Evolutionary conservation across 1,140 invertebrate species (phyloP).

Genomic region (Drosophila obscura): DNA sequence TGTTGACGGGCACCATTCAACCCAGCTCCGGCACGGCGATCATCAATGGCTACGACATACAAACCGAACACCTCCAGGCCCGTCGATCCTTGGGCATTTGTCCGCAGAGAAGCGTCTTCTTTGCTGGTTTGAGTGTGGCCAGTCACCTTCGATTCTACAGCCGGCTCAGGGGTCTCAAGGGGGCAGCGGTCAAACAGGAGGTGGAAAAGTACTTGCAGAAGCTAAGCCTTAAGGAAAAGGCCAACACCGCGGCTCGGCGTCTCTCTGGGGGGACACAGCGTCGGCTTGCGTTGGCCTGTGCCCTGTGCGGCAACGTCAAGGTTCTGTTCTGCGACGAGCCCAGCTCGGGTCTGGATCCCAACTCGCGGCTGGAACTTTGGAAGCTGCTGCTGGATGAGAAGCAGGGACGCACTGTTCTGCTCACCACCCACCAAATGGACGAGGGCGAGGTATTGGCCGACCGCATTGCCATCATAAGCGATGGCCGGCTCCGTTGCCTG

Average conservation of each 20-base stretch:
- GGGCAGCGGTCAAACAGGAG: slow-evolving; percentile 86
- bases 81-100: slow-evolving; percentile 92
- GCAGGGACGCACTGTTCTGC: slow-evolving; percentile 89
- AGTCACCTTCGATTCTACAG: slow-evolving; percentile 96
- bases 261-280: slow-evolving; percentile 93
- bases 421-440: slow-evolving; percentile 99
- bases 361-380: slow-evolving; percentile 94
- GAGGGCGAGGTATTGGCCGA: slow-evolving; percentile 97
- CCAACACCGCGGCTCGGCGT: slow-evolving; percentile 85
- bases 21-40: too few relatives aligned
- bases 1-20: too few relatives aligned
- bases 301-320: slow-evolving; percentile 88
- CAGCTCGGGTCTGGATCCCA: slow-evolving; percentile 97
- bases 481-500: slow-evolving; percentile 90
- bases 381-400: slow-evolving; percentile 88
- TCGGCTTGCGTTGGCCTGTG: slow-evolving; percentile 90
- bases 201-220: slow-evolving; percentile 87
- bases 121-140: slow-evolving; percentile 93
- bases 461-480: slow-evolving; percentile 94
- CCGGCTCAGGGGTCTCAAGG: slow-evolving; percentile 87
- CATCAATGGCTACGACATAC: slow-evolving; percentile 88
- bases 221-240: slow-evolving; percentile 86
- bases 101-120: slow-evolving; percentile 97
- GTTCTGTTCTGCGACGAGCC: slow-evolving; percentile 95
- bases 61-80: slow-evolving; percentile 85